Evolutionary conservation across 2,797 vertebrate genomes (phyloP), one percentile per base, ranked within the genome.

Genomic region (Crocodylus rhombifer): DNA sequence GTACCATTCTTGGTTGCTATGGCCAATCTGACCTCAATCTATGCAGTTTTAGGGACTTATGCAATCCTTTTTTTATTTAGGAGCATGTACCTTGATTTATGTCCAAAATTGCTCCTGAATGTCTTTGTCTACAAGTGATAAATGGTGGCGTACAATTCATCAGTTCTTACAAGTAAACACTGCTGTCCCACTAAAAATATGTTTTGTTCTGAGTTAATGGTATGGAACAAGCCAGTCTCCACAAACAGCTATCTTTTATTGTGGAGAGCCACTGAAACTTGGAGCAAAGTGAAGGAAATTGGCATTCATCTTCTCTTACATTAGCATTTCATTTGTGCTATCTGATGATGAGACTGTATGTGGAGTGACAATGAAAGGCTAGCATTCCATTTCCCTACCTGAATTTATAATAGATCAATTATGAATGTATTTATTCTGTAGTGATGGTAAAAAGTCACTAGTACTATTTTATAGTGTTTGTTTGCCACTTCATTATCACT

Each of bases 181-280:
- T 93, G 95, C 97, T 97, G 97, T 97, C 97, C 96, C 96, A 96
- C 97, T 98, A 97, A 98, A 98, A 98, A 98, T 97, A 97, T 97
- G 97, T 98, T 98, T 98, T 98, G 97, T 98, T 98, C 97, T 91
- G 97, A 97, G 98, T 98, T 98, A 98, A 98, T 98, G 98, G 96
- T 96, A 98, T 97, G 98, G 98, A 98, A 98, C 98, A 96, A 97
- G 97, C 96, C 97, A 97, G 97, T 97, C 97, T 97, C 96, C 92
- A 95, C 97, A 97, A 97, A 97, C 95, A 97, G 97, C 97, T 97
- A 97, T 98, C 97, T 97, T 97, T 98, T 96, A 97, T 97, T 97
- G 97, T 93, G 90, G 93, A 95, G 95, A 97, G 93, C 96, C 96
- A 83, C 97, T 92, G 97, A 97, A 98, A 98, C 95, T 97, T 98